These are phyloP conservation scores for Orchestes rusci DNA, from an alignment of 2,888 invertebrate genomes.

Conservation along the genomic window DNA sequence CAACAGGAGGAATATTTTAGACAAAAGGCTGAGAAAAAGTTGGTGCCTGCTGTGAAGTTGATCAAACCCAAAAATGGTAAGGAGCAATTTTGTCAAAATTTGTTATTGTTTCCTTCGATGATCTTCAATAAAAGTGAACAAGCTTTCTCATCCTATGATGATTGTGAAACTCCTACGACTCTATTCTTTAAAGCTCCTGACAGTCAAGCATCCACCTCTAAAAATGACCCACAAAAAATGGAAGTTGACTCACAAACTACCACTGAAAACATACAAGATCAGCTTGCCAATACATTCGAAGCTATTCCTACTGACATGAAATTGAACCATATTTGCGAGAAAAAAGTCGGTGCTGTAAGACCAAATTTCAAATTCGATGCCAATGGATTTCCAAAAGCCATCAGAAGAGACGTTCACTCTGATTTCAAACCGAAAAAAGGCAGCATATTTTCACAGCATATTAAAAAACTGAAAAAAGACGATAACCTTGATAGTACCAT, in stretches of 20 bases:
- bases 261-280: slow-evolving; percentile 33
- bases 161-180: no score
- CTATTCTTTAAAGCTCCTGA: no score
- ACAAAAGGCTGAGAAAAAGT: slow-evolving; percentile 49
- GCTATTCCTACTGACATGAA: slow-evolving; percentile 42
- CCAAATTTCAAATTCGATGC: slow-evolving; percentile 29
- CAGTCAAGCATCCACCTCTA: no score
- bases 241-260: slow-evolving; percentile 14
- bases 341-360: slow-evolving; percentile 32
- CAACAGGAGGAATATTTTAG: slow-evolving; percentile 65
- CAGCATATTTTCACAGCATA: slow-evolving; percentile 49
- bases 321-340: slow-evolving; percentile 55
- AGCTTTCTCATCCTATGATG: no score
- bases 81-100: no score
- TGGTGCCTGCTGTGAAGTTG: slow-evolving; percentile 58
- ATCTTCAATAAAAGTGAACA: no score
- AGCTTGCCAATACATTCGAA: slow-evolving; percentile 41
- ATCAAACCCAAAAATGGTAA: slow-evolving; percentile 17
- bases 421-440: slow-evolving; percentile 37
- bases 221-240: slow-evolving; percentile 5
- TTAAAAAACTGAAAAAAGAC: slow-evolving; percentile 39
- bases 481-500: background rate
- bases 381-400: slow-evolving; percentile 49
- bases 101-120: no score
- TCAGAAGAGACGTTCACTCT: slow-evolving; percentile 40